These are phyloP conservation scores for Harpagifer antarcticus DNA, from an alignment of 2,797 vertebrate genomes.

Conservation along the genomic window DNA sequence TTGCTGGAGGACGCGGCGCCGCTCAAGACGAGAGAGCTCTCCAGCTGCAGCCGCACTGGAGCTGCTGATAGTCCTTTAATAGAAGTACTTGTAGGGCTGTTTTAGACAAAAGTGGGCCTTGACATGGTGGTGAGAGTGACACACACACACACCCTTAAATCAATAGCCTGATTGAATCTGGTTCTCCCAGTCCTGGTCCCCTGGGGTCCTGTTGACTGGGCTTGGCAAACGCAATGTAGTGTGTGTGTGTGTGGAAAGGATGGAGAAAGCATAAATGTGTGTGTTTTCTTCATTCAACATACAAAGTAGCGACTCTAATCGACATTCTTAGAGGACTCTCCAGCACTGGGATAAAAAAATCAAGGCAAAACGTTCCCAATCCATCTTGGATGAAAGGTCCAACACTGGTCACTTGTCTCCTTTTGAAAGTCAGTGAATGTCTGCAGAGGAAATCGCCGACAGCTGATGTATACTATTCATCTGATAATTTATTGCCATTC, in stretches of 20 bases:
- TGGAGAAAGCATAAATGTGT: slow-evolving; percentile 4
- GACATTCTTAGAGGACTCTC: slow-evolving; percentile 39
- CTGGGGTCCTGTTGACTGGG: slow-evolving; percentile 48
- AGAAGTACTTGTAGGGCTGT: slow-evolving; percentile 49
- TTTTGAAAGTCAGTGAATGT: background rate
- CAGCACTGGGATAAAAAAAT: slow-evolving; percentile 30
- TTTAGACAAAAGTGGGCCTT: slow-evolving; percentile 52
- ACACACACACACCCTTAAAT: slow-evolving; percentile 41
- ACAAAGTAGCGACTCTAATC: slow-evolving; percentile 35
- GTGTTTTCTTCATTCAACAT: slow-evolving; percentile 34
- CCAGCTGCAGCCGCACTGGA: slow-evolving; percentile 31
- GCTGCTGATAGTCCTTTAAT: slow-evolving; percentile 55
- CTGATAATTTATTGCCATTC: slow-evolving; percentile 1
- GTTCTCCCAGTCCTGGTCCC: slow-evolving; percentile 37
- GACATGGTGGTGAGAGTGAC: slow-evolving; percentile 37
- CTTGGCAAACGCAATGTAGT: slow-evolving; percentile 34
- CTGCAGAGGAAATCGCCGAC: slow-evolving; percentile 8
- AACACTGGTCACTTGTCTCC: background rate
- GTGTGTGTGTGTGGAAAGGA: slow-evolving; percentile 26
- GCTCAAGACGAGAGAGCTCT: slow-evolving; percentile 38
- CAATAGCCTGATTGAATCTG: slow-evolving; percentile 65
- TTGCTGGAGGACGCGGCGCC: slow-evolving; percentile 31
- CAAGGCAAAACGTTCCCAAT: slow-evolving; percentile 22
- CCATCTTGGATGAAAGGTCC: slow-evolving; percentile 14
- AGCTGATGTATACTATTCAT: slow-evolving; percentile 25